Conservation (phyloP, 2,113 vertebrate genomes). For the Ptyas mucosa region DNA sequence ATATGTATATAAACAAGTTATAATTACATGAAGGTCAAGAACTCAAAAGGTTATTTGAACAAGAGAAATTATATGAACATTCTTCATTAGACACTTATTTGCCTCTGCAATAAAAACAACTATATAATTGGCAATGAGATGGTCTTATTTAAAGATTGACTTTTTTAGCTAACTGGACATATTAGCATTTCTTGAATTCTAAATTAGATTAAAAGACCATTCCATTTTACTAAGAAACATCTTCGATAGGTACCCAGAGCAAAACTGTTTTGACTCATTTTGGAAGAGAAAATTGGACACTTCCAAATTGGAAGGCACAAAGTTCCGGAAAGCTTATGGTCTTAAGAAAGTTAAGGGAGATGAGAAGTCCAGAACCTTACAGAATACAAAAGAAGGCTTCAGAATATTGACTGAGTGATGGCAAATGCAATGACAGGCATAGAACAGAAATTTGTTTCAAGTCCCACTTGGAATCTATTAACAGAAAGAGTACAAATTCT, state of each 20-base stretch:
- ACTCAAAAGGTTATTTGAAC: constrained; percentile 14
- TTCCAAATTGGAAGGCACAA: not conserved
- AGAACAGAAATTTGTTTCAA: not conserved
- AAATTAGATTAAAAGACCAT: not conserved
- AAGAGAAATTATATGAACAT: not conserved
- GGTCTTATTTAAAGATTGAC: not conserved
- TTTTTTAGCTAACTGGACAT: not conserved
- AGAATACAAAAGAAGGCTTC: not conserved
- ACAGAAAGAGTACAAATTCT: not conserved
- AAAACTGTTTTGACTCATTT: not conserved
- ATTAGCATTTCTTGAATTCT: not conserved
- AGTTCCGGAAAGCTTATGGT: not conserved
- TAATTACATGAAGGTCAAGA: constrained; percentile 21
- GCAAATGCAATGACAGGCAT: not conserved
- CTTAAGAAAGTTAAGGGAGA: not conserved
- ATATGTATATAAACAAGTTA: constrained; percentile 14
- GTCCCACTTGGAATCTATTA: not conserved
- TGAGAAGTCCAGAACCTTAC: not conserved
- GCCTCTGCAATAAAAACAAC: not conserved
- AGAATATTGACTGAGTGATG: not conserved
- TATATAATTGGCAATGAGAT: not conserved
- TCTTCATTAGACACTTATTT: not conserved
- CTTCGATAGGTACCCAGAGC: not conserved
- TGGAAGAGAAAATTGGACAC: not conserved
- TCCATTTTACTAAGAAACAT: not conserved